Percentiles rank a stretch among this genome's conserved stretches.
Evolutionary conservation across 2,797 vertebrate species (phyloP).

Genomic region (Parotocinclus haroldoi): DNA sequence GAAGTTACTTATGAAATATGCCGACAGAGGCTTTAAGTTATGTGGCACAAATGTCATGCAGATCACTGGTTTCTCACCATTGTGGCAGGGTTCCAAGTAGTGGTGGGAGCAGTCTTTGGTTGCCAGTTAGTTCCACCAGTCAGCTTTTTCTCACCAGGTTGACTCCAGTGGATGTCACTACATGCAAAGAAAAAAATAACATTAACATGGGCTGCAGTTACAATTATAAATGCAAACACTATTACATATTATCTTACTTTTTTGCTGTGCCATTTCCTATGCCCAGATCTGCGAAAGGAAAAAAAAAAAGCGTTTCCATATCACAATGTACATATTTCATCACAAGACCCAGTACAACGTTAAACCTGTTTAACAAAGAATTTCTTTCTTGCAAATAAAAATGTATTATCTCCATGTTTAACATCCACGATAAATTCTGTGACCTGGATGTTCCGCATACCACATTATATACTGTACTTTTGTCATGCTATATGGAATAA

Average conservation of each 20-base stretch:
- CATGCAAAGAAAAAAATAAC: conserved; percentile 37
- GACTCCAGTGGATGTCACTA: conserved; percentile 95
- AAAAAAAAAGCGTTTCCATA: conserved; percentile 16
- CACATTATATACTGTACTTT: no score
- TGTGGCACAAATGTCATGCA: not conserved
- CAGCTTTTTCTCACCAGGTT: conserved; percentile 92
- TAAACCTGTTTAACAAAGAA: no score
- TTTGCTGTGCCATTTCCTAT: conserved; percentile 91
- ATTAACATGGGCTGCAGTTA: not conserved
- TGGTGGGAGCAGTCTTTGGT: conserved; percentile 88
- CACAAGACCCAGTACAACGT: no score
- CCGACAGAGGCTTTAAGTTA: no score
- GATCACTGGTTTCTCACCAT: conserved; percentile 72
- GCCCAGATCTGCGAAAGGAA: conserved; percentile 79
- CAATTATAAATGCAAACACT: not conserved
- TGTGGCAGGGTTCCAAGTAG: conserved; percentile 91
- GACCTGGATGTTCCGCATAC: no score
- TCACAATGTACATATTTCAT: not conserved
- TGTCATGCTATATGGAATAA: no score
- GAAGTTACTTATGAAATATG: no score
- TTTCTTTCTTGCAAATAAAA: no score
- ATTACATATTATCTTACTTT: conserved; percentile 76
- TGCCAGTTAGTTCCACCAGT: conserved; percentile 96
- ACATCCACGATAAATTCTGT: no score
- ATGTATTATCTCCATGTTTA: no score